phyloP scores from a whole-genome alignment of 2,888 invertebrate genomes.

The Eupithecia centaureata region DNA sequence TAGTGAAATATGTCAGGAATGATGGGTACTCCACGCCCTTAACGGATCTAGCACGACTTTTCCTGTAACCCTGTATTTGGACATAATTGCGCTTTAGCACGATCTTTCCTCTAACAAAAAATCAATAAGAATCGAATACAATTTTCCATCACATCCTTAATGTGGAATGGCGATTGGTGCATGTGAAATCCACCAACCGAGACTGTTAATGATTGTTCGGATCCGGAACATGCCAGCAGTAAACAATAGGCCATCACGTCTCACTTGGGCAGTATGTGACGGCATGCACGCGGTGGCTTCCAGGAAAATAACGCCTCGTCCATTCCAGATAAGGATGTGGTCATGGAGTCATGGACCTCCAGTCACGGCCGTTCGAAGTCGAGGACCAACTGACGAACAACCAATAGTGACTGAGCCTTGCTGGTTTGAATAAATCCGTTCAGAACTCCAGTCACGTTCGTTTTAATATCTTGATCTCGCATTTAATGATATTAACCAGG shows the following conservation, averaged over 20 bases:
- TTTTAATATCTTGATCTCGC: constrained; percentile 2
- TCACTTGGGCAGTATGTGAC: constrained; percentile 31
- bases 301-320: constrained; percentile 52
- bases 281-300: constrained; percentile 40
- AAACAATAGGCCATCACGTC: constrained; percentile 32
- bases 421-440: not conserved
- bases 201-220: constrained; percentile 12
- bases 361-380: constrained; percentile 60
- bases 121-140: no score
- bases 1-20: no score
- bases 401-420: not conserved
- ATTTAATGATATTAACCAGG: not conserved
- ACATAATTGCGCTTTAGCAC: no score
- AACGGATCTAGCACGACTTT: no score
- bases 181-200: not conserved
- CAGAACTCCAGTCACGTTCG: not conserved
- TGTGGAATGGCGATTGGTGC: no score
- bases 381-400: not conserved
- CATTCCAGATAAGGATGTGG: constrained; percentile 52
- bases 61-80: no score
- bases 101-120: no score
- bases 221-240: constrained; percentile 32
- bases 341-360: constrained; percentile 41
- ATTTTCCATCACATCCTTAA: no score
- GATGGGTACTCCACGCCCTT: no score